Percentiles rank a stretch among this genome's conserved stretches.
Conservation (phyloP, 35 echinoderm and acorn worm genomes). For the Amphiura filiformis region DNA sequence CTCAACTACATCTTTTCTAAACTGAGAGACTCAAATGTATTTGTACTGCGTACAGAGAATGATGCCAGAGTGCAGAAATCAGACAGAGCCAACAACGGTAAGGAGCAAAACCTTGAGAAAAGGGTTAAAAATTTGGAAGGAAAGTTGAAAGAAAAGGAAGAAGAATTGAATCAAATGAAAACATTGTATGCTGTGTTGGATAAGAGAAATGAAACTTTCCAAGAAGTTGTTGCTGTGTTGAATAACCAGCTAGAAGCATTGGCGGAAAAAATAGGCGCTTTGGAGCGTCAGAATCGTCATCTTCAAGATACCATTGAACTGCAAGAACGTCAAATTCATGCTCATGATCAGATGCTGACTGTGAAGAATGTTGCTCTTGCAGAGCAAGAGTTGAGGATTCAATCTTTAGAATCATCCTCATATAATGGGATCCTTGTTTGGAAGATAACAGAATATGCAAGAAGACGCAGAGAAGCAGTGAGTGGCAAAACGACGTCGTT, state of each 20-base stretch:
- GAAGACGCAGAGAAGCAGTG: constrained; percentile 2
- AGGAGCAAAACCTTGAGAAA: too few species aligned
- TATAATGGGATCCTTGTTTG: constrained; percentile 27
- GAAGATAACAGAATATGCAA: constrained; percentile 9
- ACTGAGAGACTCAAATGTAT: too few species aligned
- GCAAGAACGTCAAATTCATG: constrained; percentile 19
- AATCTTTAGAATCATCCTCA: constrained; percentile 11
- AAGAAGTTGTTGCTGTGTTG: too few species aligned
- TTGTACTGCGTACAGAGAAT: too few species aligned
- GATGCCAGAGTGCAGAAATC: too few species aligned
- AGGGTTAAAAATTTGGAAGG: not conserved
- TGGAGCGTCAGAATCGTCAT: constrained; percentile 15
- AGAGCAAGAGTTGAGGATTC: constrained; percentile 26
- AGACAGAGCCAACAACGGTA: too few species aligned
- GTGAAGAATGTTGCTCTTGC: too few species aligned
- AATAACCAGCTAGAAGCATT: constrained; percentile 28
- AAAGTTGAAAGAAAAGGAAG: not conserved
- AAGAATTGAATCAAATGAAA: not conserved
- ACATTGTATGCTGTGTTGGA: too few species aligned
- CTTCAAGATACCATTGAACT: constrained; percentile 26
- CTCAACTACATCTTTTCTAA: too few species aligned
- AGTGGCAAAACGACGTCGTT: constrained; percentile 33
- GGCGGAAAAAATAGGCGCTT: not conserved
- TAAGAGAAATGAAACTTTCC: too few species aligned
- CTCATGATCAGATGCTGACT: too few species aligned